Base-by-base conservation (phyloP, 1,140 invertebrate species). In the Heliothis virescens region DNA sequence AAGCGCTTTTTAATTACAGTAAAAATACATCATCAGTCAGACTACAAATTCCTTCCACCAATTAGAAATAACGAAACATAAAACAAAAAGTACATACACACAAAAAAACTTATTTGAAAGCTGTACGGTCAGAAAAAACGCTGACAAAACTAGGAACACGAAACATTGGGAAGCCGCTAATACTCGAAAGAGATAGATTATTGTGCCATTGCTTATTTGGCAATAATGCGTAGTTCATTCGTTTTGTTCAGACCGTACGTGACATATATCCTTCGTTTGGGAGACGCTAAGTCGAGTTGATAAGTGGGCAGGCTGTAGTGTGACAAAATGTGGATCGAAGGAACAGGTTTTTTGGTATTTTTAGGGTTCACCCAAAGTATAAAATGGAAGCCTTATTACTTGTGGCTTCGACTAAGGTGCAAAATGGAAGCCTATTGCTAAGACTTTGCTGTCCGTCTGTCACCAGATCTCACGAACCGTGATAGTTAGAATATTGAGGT, bases 151-250 rank as follows among this genome's bases (percentile, higher is more conserved):
- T 50, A 50, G 59, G 47, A 76, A 5, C 73, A 52, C 59, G 62
- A 75, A 71, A 69, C 47, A 69, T 69, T 69, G 18, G 65, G 18
- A 50, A 11, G 47, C 65, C 48, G 21, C 48, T 72, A 59, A 60
- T 62, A 53, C 18, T 48, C 18, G 50, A 62, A 62, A 52, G 47
- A 76, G 73, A 76, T 52, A 76, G 47, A 76, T 76, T 74, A 71
- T 71, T 71, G 50, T 71, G 21, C 21, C 67, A 7, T 9, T 55
- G 76, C 65, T 79, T 79, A 79, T 79, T 79, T 52, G 63, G 76
- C 76, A 79, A 60, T 79, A 71, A 79, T 71, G 76, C 65, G 76
- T 48, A 79, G 52, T 79, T 79, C 76, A 79, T 79, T 79, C 76
- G 76, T 79, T 79, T 71, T 71, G 11, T 65, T 79, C 76, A 79